These are phyloP conservation scores for Hypanus sabinus DNA, from an alignment of 2,113 vertebrate species.

Conservation along the genomic window DNA sequence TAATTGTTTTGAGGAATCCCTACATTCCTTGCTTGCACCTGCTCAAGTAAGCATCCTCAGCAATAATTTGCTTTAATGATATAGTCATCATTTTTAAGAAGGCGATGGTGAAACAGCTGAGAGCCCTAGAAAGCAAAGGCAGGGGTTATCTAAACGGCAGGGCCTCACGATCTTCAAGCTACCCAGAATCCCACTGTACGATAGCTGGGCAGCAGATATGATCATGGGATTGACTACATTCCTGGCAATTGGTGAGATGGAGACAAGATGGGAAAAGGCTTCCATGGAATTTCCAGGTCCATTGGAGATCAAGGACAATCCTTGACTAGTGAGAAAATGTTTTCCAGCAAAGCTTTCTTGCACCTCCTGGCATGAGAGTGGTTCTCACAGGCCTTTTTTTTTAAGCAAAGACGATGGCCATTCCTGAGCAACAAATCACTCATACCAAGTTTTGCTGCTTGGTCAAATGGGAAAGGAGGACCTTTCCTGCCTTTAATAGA, in stretches of 20 bases:
- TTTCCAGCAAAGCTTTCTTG: background rate
- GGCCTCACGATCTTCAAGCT: background rate
- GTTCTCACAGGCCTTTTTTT: background rate
- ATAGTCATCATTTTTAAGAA: background rate
- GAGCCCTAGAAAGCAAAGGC: background rate
- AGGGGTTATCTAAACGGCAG: background rate
- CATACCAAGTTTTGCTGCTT: background rate
- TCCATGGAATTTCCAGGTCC: background rate
- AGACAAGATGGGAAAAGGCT: background rate
- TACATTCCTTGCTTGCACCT: background rate
- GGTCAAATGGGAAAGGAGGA: background rate
- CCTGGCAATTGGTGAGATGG: no score
- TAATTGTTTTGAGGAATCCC: background rate
- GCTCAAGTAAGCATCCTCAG: background rate
- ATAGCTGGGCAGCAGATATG: no score
- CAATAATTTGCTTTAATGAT: background rate
- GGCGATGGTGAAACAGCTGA: background rate
- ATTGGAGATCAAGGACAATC: background rate
- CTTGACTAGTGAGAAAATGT: no score
- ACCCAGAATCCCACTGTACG: no score
- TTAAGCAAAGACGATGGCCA: background rate
- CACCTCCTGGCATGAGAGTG: background rate
- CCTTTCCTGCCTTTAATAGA: background rate
- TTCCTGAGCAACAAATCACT: background rate
- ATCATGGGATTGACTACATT: no score